A percentile compares a stretch with the other conserved stretches of the same genome.
phyloP scores from a whole-genome alignment of 2,888 invertebrate genomes.

The Cancer borealis region DNA sequence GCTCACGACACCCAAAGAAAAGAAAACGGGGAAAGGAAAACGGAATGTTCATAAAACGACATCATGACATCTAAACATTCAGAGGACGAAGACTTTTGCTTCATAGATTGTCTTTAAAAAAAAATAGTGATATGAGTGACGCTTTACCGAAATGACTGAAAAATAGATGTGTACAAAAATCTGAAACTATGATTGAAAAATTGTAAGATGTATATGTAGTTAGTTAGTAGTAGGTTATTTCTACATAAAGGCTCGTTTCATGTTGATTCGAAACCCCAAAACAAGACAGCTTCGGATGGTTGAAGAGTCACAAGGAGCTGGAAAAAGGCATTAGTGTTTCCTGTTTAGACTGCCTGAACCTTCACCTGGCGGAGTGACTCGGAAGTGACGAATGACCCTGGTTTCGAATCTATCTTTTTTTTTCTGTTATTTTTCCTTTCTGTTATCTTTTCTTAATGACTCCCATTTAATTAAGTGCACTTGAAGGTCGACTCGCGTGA shows the following conservation, averaged over 20 bases:
- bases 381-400: not conserved
- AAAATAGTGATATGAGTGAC: not conserved
- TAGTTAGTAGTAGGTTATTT: not conserved
- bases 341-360: slow-evolving; percentile 51
- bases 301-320: slow-evolving; percentile 5
- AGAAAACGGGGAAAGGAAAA: not conserved
- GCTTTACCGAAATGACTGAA: not conserved
- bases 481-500: slow-evolving; percentile 35
- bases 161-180: not conserved
- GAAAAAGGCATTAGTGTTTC: slow-evolving; percentile 73
- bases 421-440: not conserved
- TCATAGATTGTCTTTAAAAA: not conserved
- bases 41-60: not conserved
- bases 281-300: slow-evolving; percentile 2
- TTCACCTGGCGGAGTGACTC: slow-evolving; percentile 39
- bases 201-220: not conserved
- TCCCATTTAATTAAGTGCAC: slow-evolving; percentile 27
- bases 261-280: not conserved
- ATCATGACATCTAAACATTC: not conserved
- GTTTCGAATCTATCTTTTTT: not conserved
- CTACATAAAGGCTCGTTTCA: not conserved
- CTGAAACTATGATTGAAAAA: not conserved
- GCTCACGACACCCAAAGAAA: slow-evolving; percentile 28
- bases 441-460: not conserved
- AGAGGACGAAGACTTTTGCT: not conserved